Conservation (phyloP, 2,113 vertebrate species). For the Lonchura striata region DNA sequence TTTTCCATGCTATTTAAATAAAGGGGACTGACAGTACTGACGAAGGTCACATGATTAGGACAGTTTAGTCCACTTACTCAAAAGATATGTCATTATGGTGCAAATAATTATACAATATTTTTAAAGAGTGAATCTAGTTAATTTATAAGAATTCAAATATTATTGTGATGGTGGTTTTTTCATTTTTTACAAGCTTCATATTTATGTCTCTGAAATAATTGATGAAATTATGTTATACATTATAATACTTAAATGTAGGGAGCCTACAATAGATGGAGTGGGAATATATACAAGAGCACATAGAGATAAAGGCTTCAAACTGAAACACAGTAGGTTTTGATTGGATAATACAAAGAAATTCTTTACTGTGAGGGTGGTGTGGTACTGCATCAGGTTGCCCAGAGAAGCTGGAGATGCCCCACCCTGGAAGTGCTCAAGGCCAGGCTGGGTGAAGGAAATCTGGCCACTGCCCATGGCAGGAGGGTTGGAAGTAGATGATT, state of each 20-base stretch:
- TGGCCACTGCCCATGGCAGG: neutral
- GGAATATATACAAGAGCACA: neutral
- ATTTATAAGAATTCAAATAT: neutral
- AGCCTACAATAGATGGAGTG: neutral
- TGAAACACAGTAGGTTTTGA: neutral
- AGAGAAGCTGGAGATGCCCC: neutral
- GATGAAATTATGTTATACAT: neutral
- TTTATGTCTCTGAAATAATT: neutral
- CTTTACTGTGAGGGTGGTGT: neutral
- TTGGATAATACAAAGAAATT: neutral
- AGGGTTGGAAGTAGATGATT: neutral
- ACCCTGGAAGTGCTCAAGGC: neutral
- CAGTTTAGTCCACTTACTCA: neutral
- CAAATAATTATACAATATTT: neutral
- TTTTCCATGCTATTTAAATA: neutral
- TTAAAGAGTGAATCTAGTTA: neutral
- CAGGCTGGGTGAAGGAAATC: neutral
- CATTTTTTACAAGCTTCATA: neutral
- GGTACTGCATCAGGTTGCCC: neutral
- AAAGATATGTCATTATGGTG: neutral
- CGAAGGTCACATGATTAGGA: fast-evolving
- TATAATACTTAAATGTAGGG: neutral
- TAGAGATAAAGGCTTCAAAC: neutral
- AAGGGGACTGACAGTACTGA: neutral
- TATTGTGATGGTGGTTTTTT: neutral